Evolutionary conservation across 2,113 vertebrate genomes (phyloP).

Genomic region (Trichomycterus rosablanca): DNA sequence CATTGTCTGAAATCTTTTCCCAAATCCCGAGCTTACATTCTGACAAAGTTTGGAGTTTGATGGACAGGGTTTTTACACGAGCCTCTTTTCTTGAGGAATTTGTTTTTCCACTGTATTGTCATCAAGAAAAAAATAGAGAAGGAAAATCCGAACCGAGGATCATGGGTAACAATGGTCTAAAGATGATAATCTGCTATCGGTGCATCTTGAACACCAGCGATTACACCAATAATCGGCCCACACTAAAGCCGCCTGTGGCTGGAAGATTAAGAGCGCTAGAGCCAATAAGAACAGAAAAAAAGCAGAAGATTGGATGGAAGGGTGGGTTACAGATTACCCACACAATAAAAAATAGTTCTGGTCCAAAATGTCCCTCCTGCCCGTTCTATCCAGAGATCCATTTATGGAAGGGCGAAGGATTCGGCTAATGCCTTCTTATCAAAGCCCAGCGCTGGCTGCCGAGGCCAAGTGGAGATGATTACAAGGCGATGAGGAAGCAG

Average conservation of each 20-base stretch:
- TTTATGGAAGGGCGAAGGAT: no score
- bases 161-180: neutral
- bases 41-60: conserved; percentile 57
- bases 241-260: conserved; percentile 58
- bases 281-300: conserved; percentile 38
- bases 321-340: conserved; percentile 60
- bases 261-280: conserved; percentile 63
- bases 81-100: no score
- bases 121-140: no score
- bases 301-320: conserved; percentile 48
- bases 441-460: conserved; percentile 58
- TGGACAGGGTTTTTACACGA: conserved; percentile 62
- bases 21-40: conserved; percentile 67
- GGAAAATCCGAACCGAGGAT: conserved; percentile 48
- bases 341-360: conserved; percentile 48
- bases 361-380: conserved; percentile 47
- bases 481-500: conserved; percentile 61
- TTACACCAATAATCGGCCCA: conserved; percentile 66
- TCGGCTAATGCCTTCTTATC: conserved; percentile 68
- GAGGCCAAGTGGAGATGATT: conserved; percentile 67
- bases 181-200: conserved; percentile 61
- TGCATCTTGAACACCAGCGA: conserved; percentile 69
- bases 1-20: conserved; percentile 56
- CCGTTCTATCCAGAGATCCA: conserved; percentile 52
- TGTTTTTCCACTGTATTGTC: conserved; percentile 45